Base-by-base conservation (phyloP, 2,888 invertebrate genomes). In the Ctenicera cuprea region DNA sequence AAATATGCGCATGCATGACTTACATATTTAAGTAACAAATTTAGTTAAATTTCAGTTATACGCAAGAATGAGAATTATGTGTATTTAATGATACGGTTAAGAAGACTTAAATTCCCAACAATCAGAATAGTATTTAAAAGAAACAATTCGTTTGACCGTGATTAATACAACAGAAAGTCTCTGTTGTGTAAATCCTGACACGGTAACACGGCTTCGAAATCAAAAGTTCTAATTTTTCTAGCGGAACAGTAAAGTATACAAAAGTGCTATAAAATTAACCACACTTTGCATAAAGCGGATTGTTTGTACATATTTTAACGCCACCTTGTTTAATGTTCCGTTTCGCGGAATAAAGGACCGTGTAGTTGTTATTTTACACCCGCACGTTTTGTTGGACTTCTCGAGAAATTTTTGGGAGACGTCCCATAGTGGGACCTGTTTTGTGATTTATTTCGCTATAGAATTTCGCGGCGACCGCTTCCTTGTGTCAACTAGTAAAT, bases 151-250 rank as follows among this genome's bases (percentile, higher is more conserved):
- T 78, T 79, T 82, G 82, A 80, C 82, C 82, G 76, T 82, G 83
- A 80, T 83, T 80, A 78, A 78, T 81, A 76, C 79, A 82, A 80
- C 81, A 80, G 82, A 82, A 83, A 83, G 80, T 79, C 81, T 79
- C 77, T 81, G 80, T 84, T 83, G 82, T 83, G 83, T 80, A 83
- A 83, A 82, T 81, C 79, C 79, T 81, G 82, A 81, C 82, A 82
- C 80, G 80, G 81, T 80, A 80, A 79, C 70, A 61, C 77, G 79
- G 76, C 79, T 81, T 79, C 81, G 83, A 84, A 84, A 84, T 82
- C 82, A 82, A 83, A 80, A 84, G 84, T 84, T 81, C 80, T 81
- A 77, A 77, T 81, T 82, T 83, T 82, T 81, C 81, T 81, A 80
- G 80, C 81, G 82, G 79, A 82, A 82, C 82, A 75, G 57, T 62